These are phyloP conservation scores for Pectinophora gossypiella DNA, from an alignment of 1,140 invertebrate species.

Conservation along the genomic window DNA sequence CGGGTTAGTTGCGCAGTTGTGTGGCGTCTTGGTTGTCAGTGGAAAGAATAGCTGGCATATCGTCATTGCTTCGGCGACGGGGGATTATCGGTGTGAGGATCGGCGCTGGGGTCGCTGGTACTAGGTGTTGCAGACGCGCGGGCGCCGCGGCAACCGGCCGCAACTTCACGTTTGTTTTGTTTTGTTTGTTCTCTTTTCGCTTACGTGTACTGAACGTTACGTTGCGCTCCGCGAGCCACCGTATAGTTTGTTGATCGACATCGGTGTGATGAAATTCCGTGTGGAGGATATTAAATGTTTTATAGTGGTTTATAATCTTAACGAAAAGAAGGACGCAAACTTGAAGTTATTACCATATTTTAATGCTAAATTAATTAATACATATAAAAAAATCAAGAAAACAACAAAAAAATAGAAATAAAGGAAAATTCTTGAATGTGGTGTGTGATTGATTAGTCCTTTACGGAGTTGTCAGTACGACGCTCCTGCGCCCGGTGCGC, in stretches of 20 bases:
- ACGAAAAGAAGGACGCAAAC: slow-evolving; percentile 60
- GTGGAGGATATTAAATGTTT: slow-evolving; percentile 39
- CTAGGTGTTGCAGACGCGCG: not conserved
- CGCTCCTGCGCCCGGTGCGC: slow-evolving; percentile 8
- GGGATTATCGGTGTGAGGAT: not conserved
- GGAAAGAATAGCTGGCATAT: slow-evolving; percentile 1
- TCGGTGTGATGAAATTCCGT: slow-evolving; percentile 36
- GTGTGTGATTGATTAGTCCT: slow-evolving; percentile 68
- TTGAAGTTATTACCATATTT: slow-evolving; percentile 60
- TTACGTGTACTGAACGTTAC: slow-evolving; percentile 42
- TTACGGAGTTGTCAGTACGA: slow-evolving; percentile 22
- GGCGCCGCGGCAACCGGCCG: slow-evolving; percentile 30
- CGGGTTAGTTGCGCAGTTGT: not conserved
- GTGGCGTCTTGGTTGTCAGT: slow-evolving; percentile 3
- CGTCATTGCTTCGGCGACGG: not conserved
- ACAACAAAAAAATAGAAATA: slow-evolving; percentile 68
- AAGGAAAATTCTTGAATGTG: slow-evolving; percentile 67
- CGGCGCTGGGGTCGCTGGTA: not conserved
- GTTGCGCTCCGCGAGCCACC: slow-evolving; percentile 44
- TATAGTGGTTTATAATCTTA: slow-evolving; percentile 43
- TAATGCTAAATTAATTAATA: slow-evolving; percentile 66
- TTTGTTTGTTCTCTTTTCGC: slow-evolving; percentile 70
- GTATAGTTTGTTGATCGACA: slow-evolving; percentile 32
- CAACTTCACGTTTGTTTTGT: slow-evolving; percentile 66
- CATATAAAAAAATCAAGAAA: slow-evolving; percentile 49